Evolutionary conservation across 1,140 invertebrate genomes (phyloP).

Genomic region (Drosophila arizonae): DNA sequence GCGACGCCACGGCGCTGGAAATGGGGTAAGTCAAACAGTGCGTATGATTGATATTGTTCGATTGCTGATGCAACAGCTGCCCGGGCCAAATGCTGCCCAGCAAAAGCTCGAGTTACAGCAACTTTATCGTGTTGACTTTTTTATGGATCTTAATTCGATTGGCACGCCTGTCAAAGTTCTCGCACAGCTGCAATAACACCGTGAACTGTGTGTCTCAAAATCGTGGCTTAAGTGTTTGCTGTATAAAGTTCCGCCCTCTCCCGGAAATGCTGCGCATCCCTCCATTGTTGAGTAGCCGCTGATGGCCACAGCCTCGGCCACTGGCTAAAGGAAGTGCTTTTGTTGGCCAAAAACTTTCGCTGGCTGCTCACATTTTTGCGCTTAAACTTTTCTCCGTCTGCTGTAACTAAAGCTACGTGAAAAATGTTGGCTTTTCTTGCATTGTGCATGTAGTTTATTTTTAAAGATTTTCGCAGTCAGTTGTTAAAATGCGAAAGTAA

Average conservation of each 20-base stretch:
- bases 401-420: slow-evolving; percentile 41
- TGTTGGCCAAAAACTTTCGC: slow-evolving; percentile 51
- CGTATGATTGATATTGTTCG: slow-evolving; percentile 73
- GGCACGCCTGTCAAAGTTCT: slow-evolving; percentile 27
- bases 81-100: not conserved
- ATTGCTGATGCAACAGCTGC: slow-evolving; percentile 37
- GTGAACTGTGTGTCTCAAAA: slow-evolving; percentile 33
- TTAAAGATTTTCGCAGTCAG: slow-evolving; percentile 22
- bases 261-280: not conserved
- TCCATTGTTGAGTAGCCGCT: slow-evolving; percentile 56
- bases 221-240: slow-evolving; percentile 51
- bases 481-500: slow-evolving; percentile 18
- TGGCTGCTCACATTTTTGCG: slow-evolving; percentile 57
- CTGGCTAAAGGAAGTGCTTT: not conserved
- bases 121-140: slow-evolving; percentile 56
- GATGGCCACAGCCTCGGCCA: slow-evolving; percentile 30
- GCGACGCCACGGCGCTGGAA: slow-evolving; percentile 46
- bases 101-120: slow-evolving; percentile 19
- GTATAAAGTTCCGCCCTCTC: not conserved
- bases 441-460: slow-evolving; percentile 38
- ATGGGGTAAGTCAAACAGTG: slow-evolving; percentile 64
- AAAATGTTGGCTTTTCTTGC: slow-evolving; percentile 41
- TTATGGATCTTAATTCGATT: slow-evolving; percentile 68
- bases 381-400: slow-evolving; percentile 50
- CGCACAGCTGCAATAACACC: slow-evolving; percentile 22